phyloP scores from a whole-genome alignment of 2,113 vertebrate species.

The Nesogale talazaci region DNA sequence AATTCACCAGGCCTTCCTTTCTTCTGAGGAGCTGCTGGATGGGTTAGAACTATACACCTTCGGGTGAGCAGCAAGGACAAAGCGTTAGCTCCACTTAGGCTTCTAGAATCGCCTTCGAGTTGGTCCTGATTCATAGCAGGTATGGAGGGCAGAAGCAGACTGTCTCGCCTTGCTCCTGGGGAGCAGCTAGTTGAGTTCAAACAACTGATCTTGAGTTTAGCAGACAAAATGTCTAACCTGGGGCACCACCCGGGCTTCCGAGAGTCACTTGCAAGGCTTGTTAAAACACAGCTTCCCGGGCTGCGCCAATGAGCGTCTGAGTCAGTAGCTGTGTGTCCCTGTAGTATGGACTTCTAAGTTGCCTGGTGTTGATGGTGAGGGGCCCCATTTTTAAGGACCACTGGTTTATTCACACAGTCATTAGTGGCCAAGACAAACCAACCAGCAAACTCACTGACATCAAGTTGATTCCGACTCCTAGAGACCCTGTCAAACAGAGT shows the following conservation, averaged over 20 bases:
- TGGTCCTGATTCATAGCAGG: too few relatives aligned
- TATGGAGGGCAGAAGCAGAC: too few relatives aligned
- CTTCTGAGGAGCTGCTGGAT: neutral
- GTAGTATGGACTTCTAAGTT: neutral
- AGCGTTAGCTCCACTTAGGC: neutral
- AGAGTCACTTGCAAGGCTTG: neutral
- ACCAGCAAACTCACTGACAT: neutral
- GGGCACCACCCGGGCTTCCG: too few relatives aligned
- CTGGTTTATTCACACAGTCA: neutral
- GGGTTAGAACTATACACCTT: neutral
- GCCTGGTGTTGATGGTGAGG: neutral
- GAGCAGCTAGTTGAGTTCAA: too few relatives aligned
- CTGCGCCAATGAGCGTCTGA: neutral
- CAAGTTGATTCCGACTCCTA: too few relatives aligned
- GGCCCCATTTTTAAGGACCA: neutral
- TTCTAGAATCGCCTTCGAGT: neutral
- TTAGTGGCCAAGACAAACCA: neutral
- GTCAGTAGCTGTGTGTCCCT: neutral
- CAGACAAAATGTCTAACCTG: too few relatives aligned
- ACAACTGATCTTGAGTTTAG: too few relatives aligned
- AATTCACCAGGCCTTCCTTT: neutral
- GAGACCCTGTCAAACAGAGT: too few relatives aligned
- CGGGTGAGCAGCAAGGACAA: neutral
- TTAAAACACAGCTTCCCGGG: neutral
- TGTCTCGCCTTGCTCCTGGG: too few relatives aligned